phyloP scores from a whole-genome alignment of 2,113 vertebrate genomes.

The Rhinolophus sinicus region DNA sequence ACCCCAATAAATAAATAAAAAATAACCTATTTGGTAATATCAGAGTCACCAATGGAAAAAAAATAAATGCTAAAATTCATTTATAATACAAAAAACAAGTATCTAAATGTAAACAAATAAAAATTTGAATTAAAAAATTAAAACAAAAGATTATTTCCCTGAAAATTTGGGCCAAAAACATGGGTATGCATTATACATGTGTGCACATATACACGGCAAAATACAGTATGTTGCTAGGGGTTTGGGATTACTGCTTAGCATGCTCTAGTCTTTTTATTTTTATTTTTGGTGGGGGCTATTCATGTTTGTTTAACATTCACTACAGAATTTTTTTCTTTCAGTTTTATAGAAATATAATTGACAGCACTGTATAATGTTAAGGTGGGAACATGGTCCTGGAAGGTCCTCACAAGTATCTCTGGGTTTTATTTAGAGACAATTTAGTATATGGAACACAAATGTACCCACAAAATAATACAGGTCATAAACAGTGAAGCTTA shows the following conservation, averaged over 20 bases:
- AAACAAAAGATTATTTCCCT: no score
- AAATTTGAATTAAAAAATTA: no score
- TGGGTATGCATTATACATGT: no score
- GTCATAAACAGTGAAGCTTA: not conserved
- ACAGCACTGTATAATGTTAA: not conserved
- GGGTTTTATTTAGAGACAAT: not conserved
- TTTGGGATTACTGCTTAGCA: not conserved
- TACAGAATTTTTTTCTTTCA: not conserved
- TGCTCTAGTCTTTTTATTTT: not conserved
- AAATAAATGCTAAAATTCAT: no score
- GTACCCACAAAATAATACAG: not conserved
- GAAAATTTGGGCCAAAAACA: no score
- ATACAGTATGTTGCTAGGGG: not conserved
- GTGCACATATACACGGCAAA: no score
- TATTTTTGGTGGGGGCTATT: not conserved
- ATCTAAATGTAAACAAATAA: no score
- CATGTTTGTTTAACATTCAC: slow-evolving; percentile 4
- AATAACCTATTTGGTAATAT: no score
- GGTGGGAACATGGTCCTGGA: not conserved
- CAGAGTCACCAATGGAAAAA: no score
- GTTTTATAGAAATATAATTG: not conserved
- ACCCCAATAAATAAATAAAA: no score
- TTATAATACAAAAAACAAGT: no score
- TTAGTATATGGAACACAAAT: not conserved
- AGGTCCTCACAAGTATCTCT: not conserved